Percentiles rank a stretch among this genome's conserved stretches.
Evolutionary conservation across 2,888 invertebrate species (phyloP).

Genomic region (Priocnemis perturbator): DNA sequence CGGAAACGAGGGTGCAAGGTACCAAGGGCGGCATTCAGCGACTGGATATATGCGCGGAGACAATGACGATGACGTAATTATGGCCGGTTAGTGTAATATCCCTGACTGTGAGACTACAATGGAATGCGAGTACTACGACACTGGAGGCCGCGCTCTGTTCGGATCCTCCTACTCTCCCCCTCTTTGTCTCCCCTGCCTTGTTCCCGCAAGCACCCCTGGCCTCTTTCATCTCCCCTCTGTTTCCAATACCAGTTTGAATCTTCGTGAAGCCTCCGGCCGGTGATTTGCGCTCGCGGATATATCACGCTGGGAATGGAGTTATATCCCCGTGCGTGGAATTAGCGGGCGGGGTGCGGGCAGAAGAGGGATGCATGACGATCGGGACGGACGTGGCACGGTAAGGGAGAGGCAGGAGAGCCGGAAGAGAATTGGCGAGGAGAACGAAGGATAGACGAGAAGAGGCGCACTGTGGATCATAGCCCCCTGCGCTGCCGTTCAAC

Average conservation of each 20-base stretch:
- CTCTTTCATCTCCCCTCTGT: no score
- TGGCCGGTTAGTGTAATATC: slow-evolving; percentile 70
- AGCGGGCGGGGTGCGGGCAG: slow-evolving; percentile 24
- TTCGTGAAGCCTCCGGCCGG: no score
- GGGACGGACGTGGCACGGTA: neutral
- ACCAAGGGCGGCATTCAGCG: slow-evolving; percentile 44
- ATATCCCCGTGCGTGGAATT: slow-evolving; percentile 32
- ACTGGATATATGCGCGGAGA: slow-evolving; percentile 54
- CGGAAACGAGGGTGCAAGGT: slow-evolving; percentile 15
- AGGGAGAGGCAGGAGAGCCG: neutral
- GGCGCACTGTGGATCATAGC: neutral
- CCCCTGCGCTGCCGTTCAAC: slow-evolving; percentile 15
- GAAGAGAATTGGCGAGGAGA: no score
- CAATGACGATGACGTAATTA: slow-evolving; percentile 72
- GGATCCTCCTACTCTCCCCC: slow-evolving; percentile 20
- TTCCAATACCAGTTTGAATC: no score
- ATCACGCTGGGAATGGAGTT: slow-evolving; percentile 41
- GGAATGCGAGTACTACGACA: slow-evolving; percentile 54
- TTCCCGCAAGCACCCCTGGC: neutral
- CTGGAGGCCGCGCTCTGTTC: slow-evolving; percentile 32
- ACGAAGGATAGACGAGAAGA: slow-evolving; percentile 14
- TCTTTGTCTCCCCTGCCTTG: slow-evolving; percentile 14
- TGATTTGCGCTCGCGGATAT: slow-evolving; percentile 25
- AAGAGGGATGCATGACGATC: slow-evolving; percentile 3
- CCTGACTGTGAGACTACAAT: slow-evolving; percentile 59